Evolutionary conservation across 2,888 invertebrate species (phyloP), one percentile per base, ranked within the genome.

Genomic region (Cacoxenus indagator): DNA sequence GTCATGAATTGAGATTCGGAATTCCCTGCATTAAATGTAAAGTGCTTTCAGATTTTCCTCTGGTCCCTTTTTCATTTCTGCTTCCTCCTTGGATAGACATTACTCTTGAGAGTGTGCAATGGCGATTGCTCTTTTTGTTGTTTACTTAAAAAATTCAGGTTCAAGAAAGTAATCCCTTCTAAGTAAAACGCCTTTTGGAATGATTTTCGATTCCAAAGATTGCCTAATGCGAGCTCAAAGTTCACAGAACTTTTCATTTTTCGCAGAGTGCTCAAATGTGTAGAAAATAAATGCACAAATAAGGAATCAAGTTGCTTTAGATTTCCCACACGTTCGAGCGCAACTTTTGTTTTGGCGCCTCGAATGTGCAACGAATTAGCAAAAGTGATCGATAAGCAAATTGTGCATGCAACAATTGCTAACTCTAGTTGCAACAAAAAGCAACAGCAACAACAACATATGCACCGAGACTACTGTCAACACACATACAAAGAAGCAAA

Each of bases 331-430:
- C 76, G 79, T 76, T 78, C 71, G 72, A 72, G 75, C 62, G 68
- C 67, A 70, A 73, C 67, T 77, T 77, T 76, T 74, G 70, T 72
- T 78, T 78, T 75, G 74, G 82, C 84, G 84, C 84, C 84, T 77
- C 64, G 76, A 83, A 82, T 79, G 82, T 80, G 83, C 78, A 65
- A 78, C 80, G 76, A 80, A 84, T 85, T 83, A 82, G 78, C 80
- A 78, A 85, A 81, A 80, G 75, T 81, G 85, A 85, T 85, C 84
- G 84, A 84, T 85, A 85, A 84, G 81, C 76, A 75, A 76, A 77
- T 76, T 81, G 73, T 72, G 73, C 78, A 77, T 76, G 75, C 76
- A 73, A 74, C 73, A 72, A 74, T 72, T 75, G 68, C 67, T 9
- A 29, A 64, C 27, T 70, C 31, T 24, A 46, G 55, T 54, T 57